Evolutionary conservation across 2,113 vertebrate genomes (phyloP).

Genomic region (Erythrolamprus reginae): DNA sequence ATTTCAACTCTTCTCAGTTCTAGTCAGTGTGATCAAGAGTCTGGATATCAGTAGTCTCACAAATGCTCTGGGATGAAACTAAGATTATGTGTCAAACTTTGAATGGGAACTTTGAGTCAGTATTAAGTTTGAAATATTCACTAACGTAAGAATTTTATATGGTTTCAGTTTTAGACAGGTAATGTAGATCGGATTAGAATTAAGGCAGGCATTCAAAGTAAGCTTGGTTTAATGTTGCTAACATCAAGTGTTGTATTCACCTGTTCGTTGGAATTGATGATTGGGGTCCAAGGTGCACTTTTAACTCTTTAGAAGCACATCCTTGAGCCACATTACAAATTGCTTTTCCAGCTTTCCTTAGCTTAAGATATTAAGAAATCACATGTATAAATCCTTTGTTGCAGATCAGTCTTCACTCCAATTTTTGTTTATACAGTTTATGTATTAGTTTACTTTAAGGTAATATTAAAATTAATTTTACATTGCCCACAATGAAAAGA

Average conservation of each 20-base stretch:
- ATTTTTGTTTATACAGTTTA: neutral
- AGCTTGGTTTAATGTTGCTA: neutral
- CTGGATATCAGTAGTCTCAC: neutral
- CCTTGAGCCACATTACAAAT: neutral
- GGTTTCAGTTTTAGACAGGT: neutral
- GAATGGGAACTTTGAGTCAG: neutral
- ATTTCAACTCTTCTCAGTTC: neutral
- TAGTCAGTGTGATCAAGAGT: neutral
- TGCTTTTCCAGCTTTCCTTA: neutral
- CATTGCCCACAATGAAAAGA: neutral
- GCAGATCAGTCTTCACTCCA: neutral
- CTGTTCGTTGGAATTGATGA: neutral
- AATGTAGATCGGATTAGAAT: neutral
- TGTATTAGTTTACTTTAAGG: neutral
- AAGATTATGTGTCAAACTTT: neutral
- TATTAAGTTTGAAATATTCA: neutral
- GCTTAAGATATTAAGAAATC: neutral
- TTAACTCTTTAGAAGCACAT: neutral
- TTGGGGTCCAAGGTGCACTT: neutral
- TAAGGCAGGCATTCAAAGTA: neutral
- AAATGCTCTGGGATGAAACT: neutral
- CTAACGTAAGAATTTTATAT: neutral
- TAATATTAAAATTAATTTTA: neutral
- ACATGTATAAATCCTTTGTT: neutral
- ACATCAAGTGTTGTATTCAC: neutral